These are phyloP conservation scores for Osmerus eperlanus DNA, from an alignment of 2,113 vertebrate species.

Conservation along the genomic window DNA sequence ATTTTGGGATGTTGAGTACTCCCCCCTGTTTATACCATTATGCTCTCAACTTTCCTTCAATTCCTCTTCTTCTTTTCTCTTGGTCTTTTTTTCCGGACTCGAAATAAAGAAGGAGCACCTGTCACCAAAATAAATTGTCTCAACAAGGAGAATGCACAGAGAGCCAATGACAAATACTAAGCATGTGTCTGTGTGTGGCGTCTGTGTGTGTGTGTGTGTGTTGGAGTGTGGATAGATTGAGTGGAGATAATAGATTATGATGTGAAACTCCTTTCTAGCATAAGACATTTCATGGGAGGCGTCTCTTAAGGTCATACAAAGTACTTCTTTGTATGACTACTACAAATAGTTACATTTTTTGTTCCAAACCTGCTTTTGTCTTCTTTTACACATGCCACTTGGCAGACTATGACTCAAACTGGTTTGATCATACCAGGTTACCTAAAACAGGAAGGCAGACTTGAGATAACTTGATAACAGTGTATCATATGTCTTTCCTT, in stretches of 20 bases:
- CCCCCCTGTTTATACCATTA: not conserved
- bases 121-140: constrained; percentile 38
- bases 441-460: too few species aligned
- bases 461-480: too few species aligned
- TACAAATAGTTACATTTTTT: too few species aligned
- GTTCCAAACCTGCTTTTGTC: too few species aligned
- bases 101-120: constrained; percentile 43
- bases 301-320: too few species aligned
- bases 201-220: not conserved
- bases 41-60: not conserved
- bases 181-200: not conserved
- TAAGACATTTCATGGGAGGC: too few species aligned
- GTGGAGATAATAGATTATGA: too few species aligned
- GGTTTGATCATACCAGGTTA: too few species aligned
- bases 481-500: not conserved
- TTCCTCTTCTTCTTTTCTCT: not conserved
- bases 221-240: not conserved
- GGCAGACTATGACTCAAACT: too few species aligned
- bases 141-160: constrained; percentile 10
- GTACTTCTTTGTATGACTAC: too few species aligned
- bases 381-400: too few species aligned
- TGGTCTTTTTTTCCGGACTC: constrained; percentile 11
- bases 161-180: constrained; percentile 24
- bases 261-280: too few species aligned
- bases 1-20: not conserved